These are phyloP conservation scores for Lytechinus variegatus DNA, from an alignment of 35 echinoderm and acorn worm genomes.

Conservation along the genomic window DNA sequence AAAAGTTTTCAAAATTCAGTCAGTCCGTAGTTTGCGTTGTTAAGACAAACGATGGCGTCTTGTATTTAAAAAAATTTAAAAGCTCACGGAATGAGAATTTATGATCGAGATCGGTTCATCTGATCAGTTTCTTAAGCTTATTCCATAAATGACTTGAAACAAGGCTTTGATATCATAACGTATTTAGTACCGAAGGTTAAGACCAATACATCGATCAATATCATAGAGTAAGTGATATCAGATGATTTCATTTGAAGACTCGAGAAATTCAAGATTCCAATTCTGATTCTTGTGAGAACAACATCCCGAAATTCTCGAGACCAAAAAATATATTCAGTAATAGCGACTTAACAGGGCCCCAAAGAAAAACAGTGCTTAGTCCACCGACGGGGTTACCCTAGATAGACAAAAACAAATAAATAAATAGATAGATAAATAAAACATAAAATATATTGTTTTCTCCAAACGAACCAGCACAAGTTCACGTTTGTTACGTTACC, in stretches of 20 bases:
- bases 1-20: too few relatives aligned
- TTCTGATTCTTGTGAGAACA: neutral
- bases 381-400: too few relatives aligned
- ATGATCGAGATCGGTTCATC: too few relatives aligned
- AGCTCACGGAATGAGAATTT: too few relatives aligned
- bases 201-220: neutral
- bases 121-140: too few relatives aligned
- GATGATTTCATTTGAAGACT: neutral
- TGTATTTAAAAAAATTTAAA: too few relatives aligned
- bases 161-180: neutral
- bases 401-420: too few relatives aligned
- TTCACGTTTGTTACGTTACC: neutral
- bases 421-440: too few relatives aligned
- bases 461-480: neutral
- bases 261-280: neutral
- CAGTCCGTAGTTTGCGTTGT: too few relatives aligned
- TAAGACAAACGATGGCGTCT: too few relatives aligned
- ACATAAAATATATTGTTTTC: neutral
- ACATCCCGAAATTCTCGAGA: neutral
- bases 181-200: neutral
- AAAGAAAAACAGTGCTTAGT: too few relatives aligned
- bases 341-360: neutral
- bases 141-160: neutral
- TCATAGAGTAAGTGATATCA: neutral
- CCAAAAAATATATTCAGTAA: neutral